Evolutionary conservation across 2,113 vertebrate species (phyloP).

Genomic region (Myrmecobius fasciatus): DNA sequence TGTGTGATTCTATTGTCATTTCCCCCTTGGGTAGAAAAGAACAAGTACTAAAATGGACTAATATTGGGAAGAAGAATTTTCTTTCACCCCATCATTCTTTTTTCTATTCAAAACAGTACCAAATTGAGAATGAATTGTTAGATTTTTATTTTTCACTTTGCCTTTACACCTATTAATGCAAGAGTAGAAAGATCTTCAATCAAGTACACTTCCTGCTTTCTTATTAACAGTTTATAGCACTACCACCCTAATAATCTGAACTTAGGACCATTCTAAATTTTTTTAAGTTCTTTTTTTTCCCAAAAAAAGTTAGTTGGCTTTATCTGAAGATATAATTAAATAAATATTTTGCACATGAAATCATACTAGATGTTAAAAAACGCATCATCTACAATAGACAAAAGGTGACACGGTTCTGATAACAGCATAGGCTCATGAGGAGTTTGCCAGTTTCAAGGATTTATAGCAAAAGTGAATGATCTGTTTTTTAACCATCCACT

Average conservation of each 20-base stretch:
- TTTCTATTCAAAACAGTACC: no score
- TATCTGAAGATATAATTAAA: background rate
- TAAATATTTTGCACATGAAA: background rate
- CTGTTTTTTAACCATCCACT: constrained; percentile 34
- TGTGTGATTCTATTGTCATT: no score
- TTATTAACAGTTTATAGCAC: background rate
- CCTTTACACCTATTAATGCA: no score
- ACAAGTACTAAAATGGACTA: no score
- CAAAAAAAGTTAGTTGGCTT: background rate
- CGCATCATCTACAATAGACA: constrained; percentile 6
- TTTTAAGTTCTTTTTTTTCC: background rate
- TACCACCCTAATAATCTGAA: background rate
- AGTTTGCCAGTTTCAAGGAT: background rate
- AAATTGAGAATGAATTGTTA: no score
- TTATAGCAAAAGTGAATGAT: constrained; percentile 5
- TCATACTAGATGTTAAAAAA: constrained; percentile 30
- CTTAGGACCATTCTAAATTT: background rate
- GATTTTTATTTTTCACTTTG: no score
- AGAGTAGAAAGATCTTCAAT: no score
- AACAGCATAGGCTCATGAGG: background rate
- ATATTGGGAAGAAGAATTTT: no score
- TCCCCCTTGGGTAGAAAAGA: no score
- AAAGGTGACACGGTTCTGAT: background rate
- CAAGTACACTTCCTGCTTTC: no score
- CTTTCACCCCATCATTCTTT: no score